phyloP scores from a whole-genome alignment of 2,888 invertebrate genomes.

The Lycaena phlaeas region DNA sequence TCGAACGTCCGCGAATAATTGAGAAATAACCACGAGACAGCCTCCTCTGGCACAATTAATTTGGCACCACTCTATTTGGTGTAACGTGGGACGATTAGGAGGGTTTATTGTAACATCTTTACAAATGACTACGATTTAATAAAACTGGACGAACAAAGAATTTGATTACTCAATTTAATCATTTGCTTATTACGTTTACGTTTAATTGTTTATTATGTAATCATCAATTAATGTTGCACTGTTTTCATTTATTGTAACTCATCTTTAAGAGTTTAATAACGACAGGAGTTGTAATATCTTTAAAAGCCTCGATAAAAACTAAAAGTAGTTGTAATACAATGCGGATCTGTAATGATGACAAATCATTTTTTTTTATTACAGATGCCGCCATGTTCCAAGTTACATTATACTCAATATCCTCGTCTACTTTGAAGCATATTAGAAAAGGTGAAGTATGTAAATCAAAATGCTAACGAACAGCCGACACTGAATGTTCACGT shows the following conservation, averaged over 20 bases:
- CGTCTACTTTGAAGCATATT: conserved; percentile 6
- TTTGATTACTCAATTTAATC: neutral
- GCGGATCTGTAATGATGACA: too few relatives aligned
- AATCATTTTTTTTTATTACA: too few relatives aligned
- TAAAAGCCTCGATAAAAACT: too few relatives aligned
- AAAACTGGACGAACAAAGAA: neutral
- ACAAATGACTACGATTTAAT: conserved; percentile 13
- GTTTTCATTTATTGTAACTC: too few relatives aligned
- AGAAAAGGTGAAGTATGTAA: conserved; percentile 18
- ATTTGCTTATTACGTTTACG: too few relatives aligned
- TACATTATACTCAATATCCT: conserved; percentile 23
- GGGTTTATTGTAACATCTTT: conserved; percentile 24
- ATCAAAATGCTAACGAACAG: conserved; percentile 55
- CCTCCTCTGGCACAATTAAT: conserved; percentile 56
- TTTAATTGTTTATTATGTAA: too few relatives aligned
- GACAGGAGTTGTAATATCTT: too few relatives aligned
- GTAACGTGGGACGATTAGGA: conserved; percentile 36
- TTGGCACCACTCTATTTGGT: conserved; percentile 50
- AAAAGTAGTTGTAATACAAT: too few relatives aligned
- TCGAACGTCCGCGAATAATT: conserved; percentile 63
- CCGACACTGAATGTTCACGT: conserved; percentile 45
- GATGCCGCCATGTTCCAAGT: conserved; percentile 15
- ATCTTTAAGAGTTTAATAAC: too few relatives aligned
- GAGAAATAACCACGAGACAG: conserved; percentile 58
- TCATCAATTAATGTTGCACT: too few relatives aligned